These are phyloP conservation scores for Zelleria hepariella DNA, from an alignment of 2,888 invertebrate genomes.

Conservation along the genomic window DNA sequence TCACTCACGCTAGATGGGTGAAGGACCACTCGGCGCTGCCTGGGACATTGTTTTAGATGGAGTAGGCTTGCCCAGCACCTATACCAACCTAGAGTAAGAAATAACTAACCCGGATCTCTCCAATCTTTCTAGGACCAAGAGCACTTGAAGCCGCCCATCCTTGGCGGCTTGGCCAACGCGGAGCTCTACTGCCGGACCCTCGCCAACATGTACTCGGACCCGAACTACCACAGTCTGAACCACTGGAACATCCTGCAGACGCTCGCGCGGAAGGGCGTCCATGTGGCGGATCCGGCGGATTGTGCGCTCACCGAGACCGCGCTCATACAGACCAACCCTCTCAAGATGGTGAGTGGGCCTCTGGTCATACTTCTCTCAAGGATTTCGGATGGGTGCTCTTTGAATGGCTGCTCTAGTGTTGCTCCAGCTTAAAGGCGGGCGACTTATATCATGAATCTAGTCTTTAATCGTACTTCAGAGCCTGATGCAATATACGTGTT, in stretches of 20 bases:
- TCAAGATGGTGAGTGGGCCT: slow-evolving; percentile 81
- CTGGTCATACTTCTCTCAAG: neutral
- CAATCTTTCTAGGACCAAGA: slow-evolving; percentile 82
- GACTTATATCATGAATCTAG: too few species aligned
- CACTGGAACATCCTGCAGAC: slow-evolving; percentile 96
- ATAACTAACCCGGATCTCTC: neutral
- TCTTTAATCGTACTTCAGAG: too few species aligned
- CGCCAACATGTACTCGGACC: slow-evolving; percentile 96
- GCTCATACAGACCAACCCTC: slow-evolving; percentile 94
- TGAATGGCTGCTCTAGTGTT: too few species aligned
- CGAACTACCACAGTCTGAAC: slow-evolving; percentile 95
- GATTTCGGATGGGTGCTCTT: too few species aligned
- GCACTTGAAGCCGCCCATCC: slow-evolving; percentile 93
- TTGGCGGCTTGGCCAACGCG: slow-evolving; percentile 92
- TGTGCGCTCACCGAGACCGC: slow-evolving; percentile 94
- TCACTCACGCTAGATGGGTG: too few species aligned
- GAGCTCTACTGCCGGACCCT: slow-evolving; percentile 95
- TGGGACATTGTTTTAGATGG: too few species aligned
- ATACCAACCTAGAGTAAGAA: too few species aligned
- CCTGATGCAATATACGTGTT: too few species aligned
- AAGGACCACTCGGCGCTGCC: too few species aligned
- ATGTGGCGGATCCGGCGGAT: slow-evolving; percentile 86
- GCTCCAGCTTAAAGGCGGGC: too few species aligned
- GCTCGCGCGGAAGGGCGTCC: slow-evolving; percentile 91
- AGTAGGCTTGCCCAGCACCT: too few species aligned